phyloP scores from a whole-genome alignment of 92 coral and sea anemone genomes.

The Chrysogorgia sp. region DNA sequence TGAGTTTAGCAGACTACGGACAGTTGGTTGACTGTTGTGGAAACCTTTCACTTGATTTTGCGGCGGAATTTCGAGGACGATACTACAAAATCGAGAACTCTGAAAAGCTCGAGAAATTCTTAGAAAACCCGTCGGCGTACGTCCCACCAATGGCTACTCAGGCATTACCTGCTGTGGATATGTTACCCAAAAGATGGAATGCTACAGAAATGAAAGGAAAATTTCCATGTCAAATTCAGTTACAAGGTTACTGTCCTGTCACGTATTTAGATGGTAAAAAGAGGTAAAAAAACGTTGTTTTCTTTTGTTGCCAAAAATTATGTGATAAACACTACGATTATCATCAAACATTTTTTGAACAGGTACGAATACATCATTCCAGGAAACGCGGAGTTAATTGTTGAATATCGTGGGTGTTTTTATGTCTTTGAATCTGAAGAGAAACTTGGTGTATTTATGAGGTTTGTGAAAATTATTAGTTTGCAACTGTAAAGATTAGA shows the following conservation, averaged over 20 bases:
- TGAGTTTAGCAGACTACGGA: conserved; percentile 92
- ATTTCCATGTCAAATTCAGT: conserved; percentile 88
- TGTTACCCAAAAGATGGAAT: conserved; percentile 80
- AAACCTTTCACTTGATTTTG: conserved; percentile 77
- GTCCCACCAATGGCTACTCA: conserved; percentile 95
- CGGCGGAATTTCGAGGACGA: conserved; percentile 96
- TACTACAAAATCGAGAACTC: conserved; percentile 89
- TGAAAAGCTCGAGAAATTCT: conserved; percentile 80
- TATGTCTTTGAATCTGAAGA: conserved; percentile 85
- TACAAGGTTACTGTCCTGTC: conserved; percentile 96
- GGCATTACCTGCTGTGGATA: conserved; percentile 76
- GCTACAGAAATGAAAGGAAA: conserved; percentile 81
- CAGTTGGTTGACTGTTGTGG: conserved; percentile 92
- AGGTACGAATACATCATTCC: conserved; percentile 90
- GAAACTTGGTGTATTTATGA: conserved; percentile 86
- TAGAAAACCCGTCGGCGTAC: conserved; percentile 79
- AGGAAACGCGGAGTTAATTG: conserved; percentile 89
- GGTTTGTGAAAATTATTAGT: conserved; percentile 52
- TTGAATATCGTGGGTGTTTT: conserved; percentile 76
- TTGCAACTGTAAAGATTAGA: no score
- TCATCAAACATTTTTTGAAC: background rate
- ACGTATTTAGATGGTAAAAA: conserved; percentile 92
- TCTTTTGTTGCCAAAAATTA: background rate
- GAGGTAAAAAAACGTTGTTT: conserved; percentile 62
- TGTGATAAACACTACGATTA: background rate